These are phyloP conservation scores for Otolemur garnettii DNA, from an alignment of 2,113 vertebrate species.

Conservation along the genomic window DNA sequence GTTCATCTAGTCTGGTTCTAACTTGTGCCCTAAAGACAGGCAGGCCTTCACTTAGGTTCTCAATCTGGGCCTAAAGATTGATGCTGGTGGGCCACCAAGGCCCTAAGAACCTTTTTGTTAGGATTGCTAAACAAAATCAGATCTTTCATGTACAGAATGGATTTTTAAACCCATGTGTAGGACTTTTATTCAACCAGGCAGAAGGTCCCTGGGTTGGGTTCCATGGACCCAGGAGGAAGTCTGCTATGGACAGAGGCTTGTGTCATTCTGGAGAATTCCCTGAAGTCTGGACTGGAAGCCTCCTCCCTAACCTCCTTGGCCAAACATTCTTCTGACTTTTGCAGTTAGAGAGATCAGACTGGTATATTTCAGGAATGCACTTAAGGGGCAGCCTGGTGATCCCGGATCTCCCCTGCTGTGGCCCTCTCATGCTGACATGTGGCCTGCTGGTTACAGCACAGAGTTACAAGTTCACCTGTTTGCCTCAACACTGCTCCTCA, in stretches of 20 bases:
- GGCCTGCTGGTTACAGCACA: accelerated
- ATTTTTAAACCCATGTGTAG: accelerated
- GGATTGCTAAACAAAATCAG: not conserved
- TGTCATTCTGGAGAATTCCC: accelerated
- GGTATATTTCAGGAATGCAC: not conserved
- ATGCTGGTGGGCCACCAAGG: not conserved
- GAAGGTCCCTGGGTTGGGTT: not conserved
- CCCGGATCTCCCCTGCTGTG: accelerated
- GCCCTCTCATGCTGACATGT: accelerated
- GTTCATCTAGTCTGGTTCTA: not conserved
- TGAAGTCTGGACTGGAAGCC: not conserved
- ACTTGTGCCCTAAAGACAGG: not conserved
- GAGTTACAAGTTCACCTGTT: too few relatives aligned
- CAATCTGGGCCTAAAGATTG: not conserved
- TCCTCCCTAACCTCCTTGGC: too few relatives aligned
- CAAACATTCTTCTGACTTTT: not conserved
- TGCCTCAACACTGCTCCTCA: not conserved
- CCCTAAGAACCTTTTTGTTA: not conserved
- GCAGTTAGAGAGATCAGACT: not conserved
- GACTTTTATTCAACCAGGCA: not conserved
- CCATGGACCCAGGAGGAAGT: not conserved
- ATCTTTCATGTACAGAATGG: accelerated
- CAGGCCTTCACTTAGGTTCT: not conserved
- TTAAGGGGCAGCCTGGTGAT: accelerated
- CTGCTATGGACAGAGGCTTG: not conserved